Evolutionary conservation across 2,797 vertebrate genomes (phyloP), one percentile per base, ranked within the genome.

Genomic region (Tiaroga cobitis): DNA sequence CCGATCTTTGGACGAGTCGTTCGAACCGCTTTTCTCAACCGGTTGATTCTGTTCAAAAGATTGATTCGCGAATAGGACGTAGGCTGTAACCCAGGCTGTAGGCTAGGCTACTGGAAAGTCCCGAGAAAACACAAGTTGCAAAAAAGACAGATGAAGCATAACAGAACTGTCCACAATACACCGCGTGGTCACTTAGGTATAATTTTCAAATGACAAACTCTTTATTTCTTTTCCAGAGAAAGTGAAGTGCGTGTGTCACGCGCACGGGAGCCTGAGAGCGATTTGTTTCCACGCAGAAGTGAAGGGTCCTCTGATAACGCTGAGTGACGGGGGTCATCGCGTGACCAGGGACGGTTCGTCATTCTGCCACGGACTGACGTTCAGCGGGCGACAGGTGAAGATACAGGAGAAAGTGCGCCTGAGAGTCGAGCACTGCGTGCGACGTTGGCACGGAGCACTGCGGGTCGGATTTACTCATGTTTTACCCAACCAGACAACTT

Each of bases 391-490:
- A 8, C 89, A 93, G 0, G 74, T 97, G 67, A 81, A 0, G 70
- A 21, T 84, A 0, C 8, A 41, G 0, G 96, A 97, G 93, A 93
- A 24, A 61, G 90, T 97, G 74, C 65, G 32, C 0, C 59, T 97
- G 88, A 90, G 89, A 15, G 91, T 97, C 81, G 88, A 93, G 88
- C 41, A 32, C 2, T 26, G 67, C 0, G 26, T 72, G 1, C 0
- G 0, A 0, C 19, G 0, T 5, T 97, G 96, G 96, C 16, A 82
- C 0, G 96, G 97, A 0, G 94, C 93, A 0, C 86, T 97, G 67
- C 93, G 96, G 0, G 43, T 97, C 75, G 97, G 96, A 74, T 96
- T 97, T 92, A 96, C 96, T n/a, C 93, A 72, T 8, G 87, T 95
- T 24, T 54, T 92, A 0, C 96, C 97, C 0, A 18, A 89, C 1